Evolutionary conservation across 1,140 invertebrate species (phyloP), one percentile per base, ranked within the genome.

Genomic region (Drosophila melanogaster): DNA sequence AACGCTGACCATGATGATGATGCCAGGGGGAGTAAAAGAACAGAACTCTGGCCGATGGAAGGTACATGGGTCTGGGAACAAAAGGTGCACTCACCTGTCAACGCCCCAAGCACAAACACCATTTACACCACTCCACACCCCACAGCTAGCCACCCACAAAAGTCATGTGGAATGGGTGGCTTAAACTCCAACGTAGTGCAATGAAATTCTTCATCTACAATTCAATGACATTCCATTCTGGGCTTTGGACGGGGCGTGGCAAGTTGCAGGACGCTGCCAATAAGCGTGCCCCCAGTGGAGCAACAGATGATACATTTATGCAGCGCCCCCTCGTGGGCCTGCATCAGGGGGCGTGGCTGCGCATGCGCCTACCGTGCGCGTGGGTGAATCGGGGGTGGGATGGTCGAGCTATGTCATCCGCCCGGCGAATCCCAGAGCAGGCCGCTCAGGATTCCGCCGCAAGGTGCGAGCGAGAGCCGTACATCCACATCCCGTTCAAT

Each of bases 181-280:
- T 11, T 24, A 83, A 89, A 89, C 84, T 84, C 85, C 85, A 74
- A 79, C 72, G 62, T 80, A 87, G 62, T 79, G 84, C 83, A 84
- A 79, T 89, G 85, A 89, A 89, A 89, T 89, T 79, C 84, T 80
- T 90, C 80, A 89, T 89, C 79, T 89, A 46, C 84, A 84, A 89
- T 89, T 89, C 80, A 89, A 89, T 90, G 73, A 84, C 77, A 89
- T 89, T 89, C 79, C 84, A 26, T 84, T 74, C 79, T 46, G 70
- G 77, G 57, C 61, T 33, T 37, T 65, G 49, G 49, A 35, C 19
- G 41, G 65, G 84, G 84, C 84, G 84, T 89, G 84, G 59, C 73
- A 53, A 51, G 44, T 26, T 38, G 15, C 3, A 3, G 26, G 10
- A n/a, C 17, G 56, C 70, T 46, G 61, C 84, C 83, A 87, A 87